These are phyloP conservation scores for Mirounga angustirostris DNA, from an alignment of 2,113 vertebrate genomes.

Conservation along the genomic window DNA sequence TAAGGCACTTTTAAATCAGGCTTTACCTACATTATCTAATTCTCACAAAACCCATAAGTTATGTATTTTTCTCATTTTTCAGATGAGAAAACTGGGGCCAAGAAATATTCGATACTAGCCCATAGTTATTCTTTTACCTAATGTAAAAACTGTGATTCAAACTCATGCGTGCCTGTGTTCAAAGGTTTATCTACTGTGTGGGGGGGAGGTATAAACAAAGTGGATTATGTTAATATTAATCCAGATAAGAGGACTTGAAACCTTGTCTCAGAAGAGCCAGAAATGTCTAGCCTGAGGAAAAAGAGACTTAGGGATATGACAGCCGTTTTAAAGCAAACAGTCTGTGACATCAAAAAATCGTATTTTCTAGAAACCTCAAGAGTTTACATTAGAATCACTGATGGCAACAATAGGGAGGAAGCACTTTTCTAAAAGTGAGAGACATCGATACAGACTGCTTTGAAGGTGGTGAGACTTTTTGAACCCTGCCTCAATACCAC, in stretches of 20 bases:
- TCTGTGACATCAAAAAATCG: neutral
- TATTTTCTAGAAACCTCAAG: constrained; percentile 24
- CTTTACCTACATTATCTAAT: neutral
- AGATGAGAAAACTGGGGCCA: neutral
- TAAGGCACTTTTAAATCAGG: neutral
- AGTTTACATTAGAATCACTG: neutral
- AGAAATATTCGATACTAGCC: neutral
- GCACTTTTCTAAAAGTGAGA: neutral
- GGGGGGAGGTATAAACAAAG: neutral
- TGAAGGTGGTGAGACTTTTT: neutral
- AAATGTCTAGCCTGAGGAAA: neutral
- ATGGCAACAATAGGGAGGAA: neutral
- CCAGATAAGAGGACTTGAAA: neutral
- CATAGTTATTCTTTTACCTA: neutral
- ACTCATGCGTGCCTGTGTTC: neutral
- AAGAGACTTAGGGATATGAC: neutral
- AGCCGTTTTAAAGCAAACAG: constrained; percentile 10
- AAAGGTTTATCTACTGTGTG: neutral
- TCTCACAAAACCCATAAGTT: neutral
- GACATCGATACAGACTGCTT: neutral
- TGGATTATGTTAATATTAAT: neutral
- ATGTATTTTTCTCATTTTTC: neutral
- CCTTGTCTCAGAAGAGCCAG: neutral
- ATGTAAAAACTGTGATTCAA: neutral
- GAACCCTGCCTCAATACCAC: neutral